phyloP scores from a whole-genome alignment of 2,888 invertebrate genomes.

The Nemotelus pantherinus region DNA sequence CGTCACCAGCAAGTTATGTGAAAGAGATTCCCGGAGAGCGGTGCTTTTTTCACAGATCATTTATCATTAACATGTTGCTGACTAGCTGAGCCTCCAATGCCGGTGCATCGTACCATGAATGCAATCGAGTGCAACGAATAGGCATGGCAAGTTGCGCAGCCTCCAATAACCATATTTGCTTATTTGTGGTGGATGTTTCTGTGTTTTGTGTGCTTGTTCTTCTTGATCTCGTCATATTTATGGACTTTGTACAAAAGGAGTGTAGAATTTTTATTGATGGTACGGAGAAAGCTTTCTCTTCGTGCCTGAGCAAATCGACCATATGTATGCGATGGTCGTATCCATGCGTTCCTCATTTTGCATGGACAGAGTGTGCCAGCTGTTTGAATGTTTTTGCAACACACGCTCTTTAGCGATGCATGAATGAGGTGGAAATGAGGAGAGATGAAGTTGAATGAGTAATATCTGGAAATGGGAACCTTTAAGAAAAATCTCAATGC shows the following conservation, averaged over 20 bases:
- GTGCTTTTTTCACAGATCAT: conserved; percentile 20
- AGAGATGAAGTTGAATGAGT: too few relatives aligned
- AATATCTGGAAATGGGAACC: too few relatives aligned
- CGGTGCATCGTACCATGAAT: conserved; percentile 20
- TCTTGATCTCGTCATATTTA: neutral
- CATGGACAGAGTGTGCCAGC: neutral
- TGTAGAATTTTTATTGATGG: neutral
- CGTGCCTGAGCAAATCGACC: too few relatives aligned
- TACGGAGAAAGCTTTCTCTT: too few relatives aligned
- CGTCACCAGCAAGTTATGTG: neutral
- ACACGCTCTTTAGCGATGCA: neutral
- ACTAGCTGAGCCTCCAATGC: too few relatives aligned
- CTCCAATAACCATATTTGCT: neutral
- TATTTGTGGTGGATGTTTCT: neutral
- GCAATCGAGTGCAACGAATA: conserved; percentile 2
- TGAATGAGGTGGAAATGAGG: neutral
- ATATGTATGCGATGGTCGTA: neutral
- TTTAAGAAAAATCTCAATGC: too few relatives aligned
- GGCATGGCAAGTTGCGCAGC: neutral
- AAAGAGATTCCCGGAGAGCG: conserved; percentile 34
- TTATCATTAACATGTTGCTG: conserved; percentile 33
- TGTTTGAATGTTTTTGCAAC: neutral
- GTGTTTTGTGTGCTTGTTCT: neutral
- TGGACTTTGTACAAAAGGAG: neutral
- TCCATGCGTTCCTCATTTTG: neutral